Conservation (phyloP, 2,113 vertebrate species). For the Chunga burmeisteri region DNA sequence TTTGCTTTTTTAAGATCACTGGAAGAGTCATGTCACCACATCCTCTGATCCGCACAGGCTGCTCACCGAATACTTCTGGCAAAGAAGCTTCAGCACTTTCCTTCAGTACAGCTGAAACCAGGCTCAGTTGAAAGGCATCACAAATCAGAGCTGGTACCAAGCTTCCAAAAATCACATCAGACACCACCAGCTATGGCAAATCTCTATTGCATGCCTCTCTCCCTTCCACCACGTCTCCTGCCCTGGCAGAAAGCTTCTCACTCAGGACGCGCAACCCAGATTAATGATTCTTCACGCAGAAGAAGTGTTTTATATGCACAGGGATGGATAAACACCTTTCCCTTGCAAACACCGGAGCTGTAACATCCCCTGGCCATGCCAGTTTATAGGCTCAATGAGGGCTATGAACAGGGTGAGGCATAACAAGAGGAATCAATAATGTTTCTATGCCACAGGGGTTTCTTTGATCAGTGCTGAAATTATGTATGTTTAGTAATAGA, state of each 20-base stretch:
- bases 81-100: background rate
- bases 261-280: background rate
- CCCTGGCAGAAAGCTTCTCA: background rate
- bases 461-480: conserved; percentile 12
- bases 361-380: background rate
- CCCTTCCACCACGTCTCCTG: background rate
- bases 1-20: background rate
- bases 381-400: background rate
- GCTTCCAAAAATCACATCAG: background rate
- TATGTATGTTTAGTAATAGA: background rate
- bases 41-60: background rate
- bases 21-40: background rate
- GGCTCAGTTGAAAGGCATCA: background rate
- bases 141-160: background rate
- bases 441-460: background rate
- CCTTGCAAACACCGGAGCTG: background rate
- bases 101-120: background rate
- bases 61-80: background rate
- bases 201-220: background rate
- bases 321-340: background rate
- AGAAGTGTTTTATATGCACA: background rate
- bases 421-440: background rate
- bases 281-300: background rate
- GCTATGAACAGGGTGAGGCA: background rate
- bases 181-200: background rate